These are phyloP conservation scores for Meriones psammophilus DNA, from an alignment of 2,797 vertebrate genomes.

Conservation along the genomic window DNA sequence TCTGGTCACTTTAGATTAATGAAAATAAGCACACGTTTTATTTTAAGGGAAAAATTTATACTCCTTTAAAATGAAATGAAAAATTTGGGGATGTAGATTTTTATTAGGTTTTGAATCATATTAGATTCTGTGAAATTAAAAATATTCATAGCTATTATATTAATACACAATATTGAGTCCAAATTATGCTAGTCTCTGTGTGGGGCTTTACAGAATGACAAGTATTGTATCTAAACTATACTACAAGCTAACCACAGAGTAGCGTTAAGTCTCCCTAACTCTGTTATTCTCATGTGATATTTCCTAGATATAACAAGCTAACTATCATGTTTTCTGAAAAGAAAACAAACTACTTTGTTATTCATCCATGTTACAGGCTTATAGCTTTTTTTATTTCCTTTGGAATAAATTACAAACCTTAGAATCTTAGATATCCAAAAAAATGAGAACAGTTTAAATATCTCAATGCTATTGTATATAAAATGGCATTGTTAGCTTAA, in stretches of 20 bases:
- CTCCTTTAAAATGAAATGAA: neutral
- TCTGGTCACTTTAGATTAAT: slow-evolving; percentile 1
- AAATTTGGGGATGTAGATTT: neutral
- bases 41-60: slow-evolving; percentile 40
- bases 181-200: slow-evolving; percentile 21
- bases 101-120: slow-evolving; percentile 50
- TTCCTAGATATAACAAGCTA: slow-evolving; percentile 5
- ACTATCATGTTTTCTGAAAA: slow-evolving; percentile 33
- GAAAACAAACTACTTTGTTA: slow-evolving; percentile 29
- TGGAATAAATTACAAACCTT: neutral
- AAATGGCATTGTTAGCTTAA: neutral
- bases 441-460: neutral
- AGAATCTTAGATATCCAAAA: neutral
- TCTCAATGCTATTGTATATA: neutral
- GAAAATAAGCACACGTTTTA: neutral
- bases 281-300: neutral
- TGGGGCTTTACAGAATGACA: neutral
- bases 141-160: slow-evolving; percentile 45
- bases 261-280: neutral
- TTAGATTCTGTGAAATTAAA: slow-evolving; percentile 54
- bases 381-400: slow-evolving; percentile 24
- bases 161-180: slow-evolving; percentile 52
- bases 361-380: slow-evolving; percentile 6
- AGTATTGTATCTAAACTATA: neutral
- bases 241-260: slow-evolving; percentile 2